Evolutionary conservation across 2,888 invertebrate species (phyloP).

Genomic region (Listrodromus nycthemerus): DNA sequence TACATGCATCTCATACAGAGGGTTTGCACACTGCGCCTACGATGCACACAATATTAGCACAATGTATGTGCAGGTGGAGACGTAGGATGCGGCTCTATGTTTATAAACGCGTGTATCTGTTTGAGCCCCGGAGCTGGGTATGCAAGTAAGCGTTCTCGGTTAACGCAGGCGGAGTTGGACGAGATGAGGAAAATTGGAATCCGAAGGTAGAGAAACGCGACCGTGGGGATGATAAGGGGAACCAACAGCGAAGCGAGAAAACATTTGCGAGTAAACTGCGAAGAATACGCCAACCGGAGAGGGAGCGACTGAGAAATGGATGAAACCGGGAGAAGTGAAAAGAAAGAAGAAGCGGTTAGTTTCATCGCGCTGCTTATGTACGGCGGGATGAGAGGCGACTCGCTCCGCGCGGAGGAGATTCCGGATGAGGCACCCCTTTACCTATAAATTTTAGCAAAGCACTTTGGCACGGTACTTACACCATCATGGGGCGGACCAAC

Average conservation of each 20-base stretch:
- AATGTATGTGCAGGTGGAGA: not conserved
- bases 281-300: conserved; percentile 6
- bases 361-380: conserved; percentile 48
- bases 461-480: conserved; percentile 52
- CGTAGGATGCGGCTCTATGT: not conserved
- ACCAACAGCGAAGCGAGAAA: conserved; percentile 12
- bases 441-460: conserved; percentile 58
- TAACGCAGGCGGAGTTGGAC: not conserved
- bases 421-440: conserved; percentile 50
- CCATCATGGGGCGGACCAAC: conserved; percentile 34
- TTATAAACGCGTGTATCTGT: conserved; percentile 39
- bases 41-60: not conserved
- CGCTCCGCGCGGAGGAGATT: not conserved
- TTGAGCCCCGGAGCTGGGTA: conserved; percentile 17
- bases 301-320: conserved; percentile 20
- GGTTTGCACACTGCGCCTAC: not conserved
- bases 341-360: conserved; percentile 43
- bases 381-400: not conserved
- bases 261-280: conserved; percentile 30
- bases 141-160: conserved; percentile 27
- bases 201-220: not conserved
- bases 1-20: not conserved
- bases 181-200: conserved; percentile 34
- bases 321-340: conserved; percentile 34
- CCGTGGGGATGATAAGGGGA: not conserved